Evolutionary conservation across 2,113 vertebrate genomes (phyloP).

Genomic region (Myanophis thanlyinensis): DNA sequence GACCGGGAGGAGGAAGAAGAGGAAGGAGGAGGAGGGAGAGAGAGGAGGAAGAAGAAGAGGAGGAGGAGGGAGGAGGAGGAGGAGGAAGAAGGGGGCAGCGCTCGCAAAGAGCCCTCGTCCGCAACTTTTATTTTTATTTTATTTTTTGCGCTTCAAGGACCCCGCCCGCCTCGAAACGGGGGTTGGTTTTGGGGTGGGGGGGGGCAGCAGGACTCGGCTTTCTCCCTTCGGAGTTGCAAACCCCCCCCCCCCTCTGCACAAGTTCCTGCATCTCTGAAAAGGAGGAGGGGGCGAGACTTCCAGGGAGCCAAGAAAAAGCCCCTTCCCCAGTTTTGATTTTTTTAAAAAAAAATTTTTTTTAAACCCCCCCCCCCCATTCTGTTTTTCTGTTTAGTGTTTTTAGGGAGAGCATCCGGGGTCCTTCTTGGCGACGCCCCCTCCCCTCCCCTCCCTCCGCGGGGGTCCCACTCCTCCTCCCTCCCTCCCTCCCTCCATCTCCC

Average conservation of each 20-base stretch:
- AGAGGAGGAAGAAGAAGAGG: too few species aligned
- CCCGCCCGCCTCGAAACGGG: not conserved
- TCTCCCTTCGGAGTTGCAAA: not conserved
- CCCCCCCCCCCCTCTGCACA: not conserved
- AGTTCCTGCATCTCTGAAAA: not conserved
- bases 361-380: too few species aligned
- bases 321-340: not conserved
- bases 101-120: not conserved
- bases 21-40: not conserved
- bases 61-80: too few species aligned
- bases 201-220: not conserved
- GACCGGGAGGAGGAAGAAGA: not conserved
- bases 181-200: too few species aligned
- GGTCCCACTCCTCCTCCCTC: too few species aligned
- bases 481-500: too few species aligned
- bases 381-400: not conserved
- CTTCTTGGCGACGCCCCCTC: not conserved
- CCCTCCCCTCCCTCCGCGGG: too few species aligned
- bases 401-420: conserved; percentile 15
- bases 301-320: not conserved
- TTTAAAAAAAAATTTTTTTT: too few species aligned
- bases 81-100: not conserved
- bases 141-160: not conserved
- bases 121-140: conserved; percentile 3
- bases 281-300: not conserved